Conservation (phyloP, 1,140 invertebrate genomes). For the Drosophila bifasciata region DNA sequence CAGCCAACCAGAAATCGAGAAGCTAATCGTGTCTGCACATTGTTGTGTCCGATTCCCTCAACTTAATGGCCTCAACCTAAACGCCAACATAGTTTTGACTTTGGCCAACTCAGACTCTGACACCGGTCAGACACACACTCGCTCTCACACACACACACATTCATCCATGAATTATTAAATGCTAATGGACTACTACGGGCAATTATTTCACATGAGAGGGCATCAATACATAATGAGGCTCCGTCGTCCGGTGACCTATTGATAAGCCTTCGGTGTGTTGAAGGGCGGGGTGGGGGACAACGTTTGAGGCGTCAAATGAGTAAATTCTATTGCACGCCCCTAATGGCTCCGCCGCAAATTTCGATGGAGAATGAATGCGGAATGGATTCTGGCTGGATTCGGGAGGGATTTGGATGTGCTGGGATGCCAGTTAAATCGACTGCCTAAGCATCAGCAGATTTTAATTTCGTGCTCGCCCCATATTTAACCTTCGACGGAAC, state of each 20-base stretch:
- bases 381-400: not conserved
- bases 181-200: conserved; percentile 63
- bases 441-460: conserved; percentile 47
- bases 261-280: not conserved
- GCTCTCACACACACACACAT: conserved; percentile 19
- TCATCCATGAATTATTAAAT: conserved; percentile 74
- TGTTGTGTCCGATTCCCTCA: conserved; percentile 40
- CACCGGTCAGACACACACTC: not conserved
- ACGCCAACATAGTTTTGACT: conserved; percentile 31
- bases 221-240: conserved; percentile 72
- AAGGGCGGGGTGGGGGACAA: not conserved
- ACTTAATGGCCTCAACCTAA: conserved; percentile 42
- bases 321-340: conserved; percentile 56
- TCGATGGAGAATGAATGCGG: conserved; percentile 4
- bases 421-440: conserved; percentile 26
- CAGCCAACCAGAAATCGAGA: conserved; percentile 1
- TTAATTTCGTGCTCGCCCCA: conserved; percentile 61
- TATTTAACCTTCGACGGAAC: conserved; percentile 8
- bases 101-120: conserved; percentile 19
- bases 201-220: conserved; percentile 78
- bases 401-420: too few species aligned
- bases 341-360: conserved; percentile 10
- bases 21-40: conserved; percentile 38
- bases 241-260: conserved; percentile 35
- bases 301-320: conserved; percentile 52